phyloP scores from a whole-genome alignment of 2,888 invertebrate species.

The Ectropis crepuscularia region DNA sequence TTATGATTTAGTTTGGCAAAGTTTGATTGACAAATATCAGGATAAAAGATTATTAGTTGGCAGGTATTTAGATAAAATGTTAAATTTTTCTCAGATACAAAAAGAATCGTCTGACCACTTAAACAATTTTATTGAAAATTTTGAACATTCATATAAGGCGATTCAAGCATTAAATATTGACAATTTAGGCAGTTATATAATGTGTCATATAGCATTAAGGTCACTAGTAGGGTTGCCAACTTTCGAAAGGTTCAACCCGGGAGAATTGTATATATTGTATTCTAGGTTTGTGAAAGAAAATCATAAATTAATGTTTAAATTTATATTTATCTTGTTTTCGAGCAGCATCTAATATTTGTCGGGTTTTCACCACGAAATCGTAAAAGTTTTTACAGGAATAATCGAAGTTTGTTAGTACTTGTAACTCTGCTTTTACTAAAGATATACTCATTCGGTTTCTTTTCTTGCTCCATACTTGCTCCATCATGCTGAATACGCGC shows the following conservation, averaged over 20 bases:
- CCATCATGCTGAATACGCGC: constrained; percentile 1
- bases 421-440: neutral
- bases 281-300: neutral
- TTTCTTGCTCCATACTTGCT: neutral
- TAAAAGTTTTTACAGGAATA: neutral
- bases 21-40: no score
- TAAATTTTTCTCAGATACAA: no score
- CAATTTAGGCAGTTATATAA: no score
- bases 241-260: neutral
- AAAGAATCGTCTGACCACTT: no score
- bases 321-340: neutral
- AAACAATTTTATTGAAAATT: no score
- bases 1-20: no score
- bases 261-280: neutral
- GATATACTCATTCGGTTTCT: neutral
- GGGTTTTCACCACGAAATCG: neutral
- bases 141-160: no score
- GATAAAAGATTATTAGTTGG: no score
- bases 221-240: neutral
- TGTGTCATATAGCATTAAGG: no score
- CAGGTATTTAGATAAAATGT: no score
- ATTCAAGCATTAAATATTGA: no score
- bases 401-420: neutral
- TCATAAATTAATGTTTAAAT: no score
- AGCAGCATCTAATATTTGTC: neutral